Conservation (phyloP, 1,140 invertebrate genomes). For the Stegodyphus dumicola region DNA sequence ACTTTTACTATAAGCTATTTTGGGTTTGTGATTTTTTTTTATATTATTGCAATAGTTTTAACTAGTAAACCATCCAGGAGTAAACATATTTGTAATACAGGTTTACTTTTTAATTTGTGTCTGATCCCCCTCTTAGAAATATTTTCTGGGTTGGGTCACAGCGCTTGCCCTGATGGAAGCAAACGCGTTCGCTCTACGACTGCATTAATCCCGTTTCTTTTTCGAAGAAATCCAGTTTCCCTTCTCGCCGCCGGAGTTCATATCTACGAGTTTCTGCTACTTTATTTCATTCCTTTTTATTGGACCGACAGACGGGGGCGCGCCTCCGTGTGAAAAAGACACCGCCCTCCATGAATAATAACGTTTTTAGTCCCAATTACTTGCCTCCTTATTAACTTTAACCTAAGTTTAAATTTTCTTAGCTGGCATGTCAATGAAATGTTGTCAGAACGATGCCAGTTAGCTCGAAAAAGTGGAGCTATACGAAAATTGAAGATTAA, state of each 20-base stretch:
- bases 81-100: no score
- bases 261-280: background rate
- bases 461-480: no score
- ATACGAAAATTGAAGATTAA: no score
- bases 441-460: no score
- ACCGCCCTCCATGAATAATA: conserved; percentile 43
- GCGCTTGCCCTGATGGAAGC: background rate
- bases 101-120: background rate
- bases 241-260: background rate
- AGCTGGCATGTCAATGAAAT: no score
- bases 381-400: conserved; percentile 32
- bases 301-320: conserved; percentile 9
- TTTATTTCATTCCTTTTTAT: conserved; percentile 1
- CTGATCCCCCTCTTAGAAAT: background rate
- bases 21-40: no score
- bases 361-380: conserved; percentile 28
- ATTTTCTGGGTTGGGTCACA: conserved; percentile 18
- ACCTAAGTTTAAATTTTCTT: background rate
- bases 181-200: background rate
- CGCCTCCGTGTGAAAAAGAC: conserved; percentile 47
- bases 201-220: background rate
- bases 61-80: no score
- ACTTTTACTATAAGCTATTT: no score
- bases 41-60: no score
- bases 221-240: conserved; percentile 33